These are phyloP conservation scores for Caenorhabditis zanzibari DNA, from an alignment of 2,888 invertebrate species.

Conservation along the genomic window DNA sequence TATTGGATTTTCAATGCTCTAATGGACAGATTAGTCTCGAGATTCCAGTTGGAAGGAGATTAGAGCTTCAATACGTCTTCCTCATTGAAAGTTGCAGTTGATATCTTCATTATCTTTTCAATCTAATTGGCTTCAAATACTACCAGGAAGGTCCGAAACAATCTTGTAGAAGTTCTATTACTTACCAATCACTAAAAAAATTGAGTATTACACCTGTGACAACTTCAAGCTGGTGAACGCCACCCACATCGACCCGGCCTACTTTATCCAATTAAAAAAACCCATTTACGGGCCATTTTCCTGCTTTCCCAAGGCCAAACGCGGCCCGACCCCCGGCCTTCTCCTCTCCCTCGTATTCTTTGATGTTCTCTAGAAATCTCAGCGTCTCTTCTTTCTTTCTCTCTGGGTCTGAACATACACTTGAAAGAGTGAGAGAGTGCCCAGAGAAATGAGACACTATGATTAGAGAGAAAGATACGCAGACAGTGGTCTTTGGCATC, in stretches of 20 bases:
- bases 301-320: conserved; percentile 39
- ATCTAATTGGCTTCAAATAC: neutral
- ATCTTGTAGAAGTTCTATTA: no score
- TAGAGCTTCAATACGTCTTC: neutral
- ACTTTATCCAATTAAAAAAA: neutral
- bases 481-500: conserved; percentile 62
- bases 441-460: conserved; percentile 14
- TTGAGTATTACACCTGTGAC: neutral
- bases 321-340: neutral
- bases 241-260: neutral
- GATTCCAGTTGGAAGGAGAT: neutral
- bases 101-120: neutral
- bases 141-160: no score
- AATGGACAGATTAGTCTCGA: conserved; percentile 1
- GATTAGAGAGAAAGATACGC: conserved; percentile 49
- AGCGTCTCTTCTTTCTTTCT: conserved; percentile 33
- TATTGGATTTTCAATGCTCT: neutral
- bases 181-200: no score
- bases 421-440: conserved; percentile 31
- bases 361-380: conserved; percentile 11
- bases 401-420: conserved; percentile 20
- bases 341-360: conserved; percentile 6
- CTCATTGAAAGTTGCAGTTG: no score
- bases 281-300: conserved; percentile 35
- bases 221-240: neutral